Evolutionary conservation across 2,113 vertebrate genomes (phyloP).

Genomic region (Henicopernis longicauda): DNA sequence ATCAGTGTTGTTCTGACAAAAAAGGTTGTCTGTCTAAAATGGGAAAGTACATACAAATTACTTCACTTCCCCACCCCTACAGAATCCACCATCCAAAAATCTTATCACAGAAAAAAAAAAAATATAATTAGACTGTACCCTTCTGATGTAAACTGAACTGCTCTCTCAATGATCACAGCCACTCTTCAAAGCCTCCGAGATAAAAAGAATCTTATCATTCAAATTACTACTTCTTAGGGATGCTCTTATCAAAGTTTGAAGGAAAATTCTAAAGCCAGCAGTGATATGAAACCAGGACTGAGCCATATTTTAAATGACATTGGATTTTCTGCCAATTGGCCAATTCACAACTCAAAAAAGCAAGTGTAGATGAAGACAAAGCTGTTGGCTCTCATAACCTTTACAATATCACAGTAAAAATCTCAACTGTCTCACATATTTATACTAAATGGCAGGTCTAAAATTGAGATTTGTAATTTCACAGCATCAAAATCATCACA

Average conservation of each 20-base stretch:
- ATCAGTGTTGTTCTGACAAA: not conserved
- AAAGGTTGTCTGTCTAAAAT: not conserved
- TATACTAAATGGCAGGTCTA: constrained; percentile 59
- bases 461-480: constrained; percentile 61
- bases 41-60: not conserved
- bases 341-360: constrained; percentile 41
- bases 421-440: constrained; percentile 61
- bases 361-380: constrained; percentile 52
- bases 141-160: constrained; percentile 54
- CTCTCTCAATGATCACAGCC: constrained; percentile 62
- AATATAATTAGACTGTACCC: constrained; percentile 59
- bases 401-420: constrained; percentile 47
- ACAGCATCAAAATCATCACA: constrained; percentile 49
- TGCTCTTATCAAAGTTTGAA: constrained; percentile 63
- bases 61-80: not conserved
- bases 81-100: not conserved
- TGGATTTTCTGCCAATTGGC: constrained; percentile 48
- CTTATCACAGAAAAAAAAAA: constrained; percentile 17
- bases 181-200: constrained; percentile 59
- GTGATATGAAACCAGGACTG: constrained; percentile 24
- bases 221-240: constrained; percentile 69
- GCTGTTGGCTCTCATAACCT: constrained; percentile 29
- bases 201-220: constrained; percentile 57
- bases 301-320: constrained; percentile 57
- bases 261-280: constrained; percentile 61